Evolutionary conservation across 2,797 vertebrate genomes (phyloP).

Genomic region (Gephyroberyx darwinii): DNA sequence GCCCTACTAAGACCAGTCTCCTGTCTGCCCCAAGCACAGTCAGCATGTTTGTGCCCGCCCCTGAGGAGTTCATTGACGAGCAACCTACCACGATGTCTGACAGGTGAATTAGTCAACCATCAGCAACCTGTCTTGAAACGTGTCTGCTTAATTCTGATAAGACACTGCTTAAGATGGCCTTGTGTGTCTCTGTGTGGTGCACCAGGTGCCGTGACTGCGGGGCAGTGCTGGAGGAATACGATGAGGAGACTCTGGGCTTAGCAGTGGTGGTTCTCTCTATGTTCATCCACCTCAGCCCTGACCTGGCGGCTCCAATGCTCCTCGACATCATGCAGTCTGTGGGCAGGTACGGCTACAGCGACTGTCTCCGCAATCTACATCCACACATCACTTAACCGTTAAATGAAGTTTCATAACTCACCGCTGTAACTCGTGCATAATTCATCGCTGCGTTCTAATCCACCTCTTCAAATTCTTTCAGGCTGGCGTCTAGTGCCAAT

Average conservation of each 20-base stretch:
- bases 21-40: conserved; percentile 96
- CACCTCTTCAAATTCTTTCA: conserved; percentile 77
- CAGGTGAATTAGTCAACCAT: conserved; percentile 81
- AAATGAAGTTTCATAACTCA: conserved; percentile 67
- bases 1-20: conserved; percentile 95
- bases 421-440: conserved; percentile 68
- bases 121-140: neutral
- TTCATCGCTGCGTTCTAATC: conserved; percentile 66
- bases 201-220: conserved; percentile 96
- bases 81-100: conserved; percentile 96
- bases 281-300: conserved; percentile 97
- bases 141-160: neutral
- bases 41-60: conserved; percentile 98
- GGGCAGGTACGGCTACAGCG: conserved; percentile 86
- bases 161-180: neutral
- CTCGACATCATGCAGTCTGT: conserved; percentile 99
- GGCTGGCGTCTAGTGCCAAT: conserved; percentile 94
- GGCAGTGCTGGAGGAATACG: conserved; percentile 96
- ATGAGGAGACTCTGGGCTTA: conserved; percentile 95
- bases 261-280: conserved; percentile 97
- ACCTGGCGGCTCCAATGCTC: conserved; percentile 95
- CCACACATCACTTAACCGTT: conserved; percentile 55
- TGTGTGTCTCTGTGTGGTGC: neutral
- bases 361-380: conserved; percentile 43
- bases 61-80: conserved; percentile 98